Percentiles rank a stretch among this genome's conserved stretches.
These are phyloP conservation scores for Diabrotica balteata DNA, from an alignment of 2,888 invertebrate species.

Conservation along the genomic window DNA sequence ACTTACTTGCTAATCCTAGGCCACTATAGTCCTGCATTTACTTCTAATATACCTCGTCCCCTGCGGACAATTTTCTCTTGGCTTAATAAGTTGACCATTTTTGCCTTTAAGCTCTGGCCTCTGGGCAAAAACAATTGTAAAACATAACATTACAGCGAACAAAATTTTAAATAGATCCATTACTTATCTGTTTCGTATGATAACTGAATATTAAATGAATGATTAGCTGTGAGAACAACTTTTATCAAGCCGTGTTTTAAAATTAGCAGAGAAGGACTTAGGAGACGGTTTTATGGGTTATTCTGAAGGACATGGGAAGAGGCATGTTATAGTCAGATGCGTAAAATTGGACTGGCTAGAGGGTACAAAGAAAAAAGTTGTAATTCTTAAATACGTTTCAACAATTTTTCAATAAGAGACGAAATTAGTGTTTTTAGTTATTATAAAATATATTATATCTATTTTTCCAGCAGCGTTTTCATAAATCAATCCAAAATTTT, in stretches of 20 bases:
- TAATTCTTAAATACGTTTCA: too few species aligned
- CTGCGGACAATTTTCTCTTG: background rate
- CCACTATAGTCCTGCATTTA: background rate
- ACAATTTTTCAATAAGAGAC: too few species aligned
- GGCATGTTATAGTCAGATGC: too few species aligned
- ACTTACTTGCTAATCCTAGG: too few species aligned
- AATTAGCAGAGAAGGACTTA: background rate
- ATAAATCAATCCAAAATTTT: too few species aligned
- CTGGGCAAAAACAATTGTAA: background rate
- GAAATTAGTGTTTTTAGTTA: too few species aligned
- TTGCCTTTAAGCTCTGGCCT: background rate
- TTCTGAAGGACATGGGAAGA: too few species aligned
- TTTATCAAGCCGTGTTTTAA: too few species aligned
- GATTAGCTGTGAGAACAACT: background rate
- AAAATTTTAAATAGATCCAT: background rate
- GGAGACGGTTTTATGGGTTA: background rate
- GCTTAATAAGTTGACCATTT: background rate
- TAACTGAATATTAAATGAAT: background rate
- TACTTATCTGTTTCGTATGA: background rate
- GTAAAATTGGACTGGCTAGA: too few species aligned
- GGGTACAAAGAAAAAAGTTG: too few species aligned
- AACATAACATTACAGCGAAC: background rate
- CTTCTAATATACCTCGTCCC: background rate
- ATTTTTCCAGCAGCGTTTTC: too few species aligned
- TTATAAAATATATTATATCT: too few species aligned